phyloP scores from a whole-genome alignment of 2,888 invertebrate genomes.

The Drosophila antonietae region DNA sequence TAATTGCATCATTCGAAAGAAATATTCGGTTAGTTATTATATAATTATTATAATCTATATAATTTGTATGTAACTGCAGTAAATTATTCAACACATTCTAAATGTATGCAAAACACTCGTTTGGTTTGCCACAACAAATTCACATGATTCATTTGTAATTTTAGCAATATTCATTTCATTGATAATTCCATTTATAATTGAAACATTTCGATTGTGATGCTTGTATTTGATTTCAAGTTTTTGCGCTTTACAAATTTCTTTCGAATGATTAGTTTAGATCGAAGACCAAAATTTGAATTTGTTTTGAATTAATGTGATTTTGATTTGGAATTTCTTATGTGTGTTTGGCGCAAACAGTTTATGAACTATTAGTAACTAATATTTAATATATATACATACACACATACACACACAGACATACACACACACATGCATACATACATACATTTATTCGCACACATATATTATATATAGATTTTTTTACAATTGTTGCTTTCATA shows the following conservation, averaged over 20 bases:
- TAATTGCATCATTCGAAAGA: constrained; percentile 9
- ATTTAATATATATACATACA: neutral
- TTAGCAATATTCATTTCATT: neutral
- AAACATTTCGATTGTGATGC: neutral
- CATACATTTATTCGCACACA: constrained; percentile 28
- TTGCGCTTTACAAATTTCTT: neutral
- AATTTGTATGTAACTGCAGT: neutral
- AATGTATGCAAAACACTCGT: neutral
- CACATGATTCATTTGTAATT: neutral
- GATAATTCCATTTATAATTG: neutral
- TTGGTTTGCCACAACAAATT: neutral
- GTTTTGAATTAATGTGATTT: constrained; percentile 38
- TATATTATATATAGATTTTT: constrained; percentile 41
- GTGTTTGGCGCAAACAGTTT: constrained; percentile 6
- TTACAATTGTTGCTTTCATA: constrained; percentile 78
- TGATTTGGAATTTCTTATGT: constrained; percentile 39
- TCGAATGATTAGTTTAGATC: neutral
- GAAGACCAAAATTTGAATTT: constrained; percentile 3
- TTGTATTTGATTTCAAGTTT: neutral
- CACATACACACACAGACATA: neutral
- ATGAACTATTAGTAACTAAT: constrained; percentile 20
- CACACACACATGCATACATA: neutral
- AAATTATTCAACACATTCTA: neutral
- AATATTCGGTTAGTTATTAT: too few relatives aligned
- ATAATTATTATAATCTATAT: too few relatives aligned